Percentiles rank a stretch among this genome's conserved stretches.
Conservation (phyloP, 2,888 invertebrate species). For the Nymphalis c-album region DNA sequence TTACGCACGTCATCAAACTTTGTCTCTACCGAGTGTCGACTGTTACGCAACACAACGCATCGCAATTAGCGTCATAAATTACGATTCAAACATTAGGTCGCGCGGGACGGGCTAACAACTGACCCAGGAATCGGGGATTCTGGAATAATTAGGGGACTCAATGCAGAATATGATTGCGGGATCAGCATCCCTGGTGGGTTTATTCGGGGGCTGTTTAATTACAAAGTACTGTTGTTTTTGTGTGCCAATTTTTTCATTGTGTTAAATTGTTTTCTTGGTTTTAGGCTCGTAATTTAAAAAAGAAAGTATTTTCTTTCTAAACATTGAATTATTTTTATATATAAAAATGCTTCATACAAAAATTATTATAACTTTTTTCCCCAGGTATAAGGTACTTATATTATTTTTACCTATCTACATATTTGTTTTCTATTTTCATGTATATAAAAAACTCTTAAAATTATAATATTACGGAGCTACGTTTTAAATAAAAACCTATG, state of each 20-base stretch:
- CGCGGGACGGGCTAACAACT: conserved; percentile 11
- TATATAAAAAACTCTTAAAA: no score
- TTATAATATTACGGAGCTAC: no score
- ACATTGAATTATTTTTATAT: no score
- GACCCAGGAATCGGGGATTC: conserved; percentile 14
- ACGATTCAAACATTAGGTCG: conserved; percentile 15
- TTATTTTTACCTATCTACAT: no score
- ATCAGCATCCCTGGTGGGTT: conserved; percentile 17
- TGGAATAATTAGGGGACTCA: conserved; percentile 22
- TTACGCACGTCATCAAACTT: background rate
- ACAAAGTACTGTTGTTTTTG: conserved; percentile 13
- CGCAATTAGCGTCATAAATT: conserved; percentile 29
- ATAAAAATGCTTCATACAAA: no score
- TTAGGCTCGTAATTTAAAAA: no score
- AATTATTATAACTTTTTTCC: no score
- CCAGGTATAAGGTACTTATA: no score
- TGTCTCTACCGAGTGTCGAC: background rate
- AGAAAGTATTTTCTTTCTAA: no score
- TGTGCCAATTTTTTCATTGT: background rate
- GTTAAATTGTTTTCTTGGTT: background rate
- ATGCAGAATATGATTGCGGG: conserved; percentile 27
- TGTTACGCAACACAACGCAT: conserved; percentile 17
- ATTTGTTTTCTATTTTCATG: no score
- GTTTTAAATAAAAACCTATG: no score
- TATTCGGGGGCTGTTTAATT: conserved; percentile 12